phyloP scores from a whole-genome alignment of 2,113 vertebrate species.

The Lasiurus cinereus region DNA sequence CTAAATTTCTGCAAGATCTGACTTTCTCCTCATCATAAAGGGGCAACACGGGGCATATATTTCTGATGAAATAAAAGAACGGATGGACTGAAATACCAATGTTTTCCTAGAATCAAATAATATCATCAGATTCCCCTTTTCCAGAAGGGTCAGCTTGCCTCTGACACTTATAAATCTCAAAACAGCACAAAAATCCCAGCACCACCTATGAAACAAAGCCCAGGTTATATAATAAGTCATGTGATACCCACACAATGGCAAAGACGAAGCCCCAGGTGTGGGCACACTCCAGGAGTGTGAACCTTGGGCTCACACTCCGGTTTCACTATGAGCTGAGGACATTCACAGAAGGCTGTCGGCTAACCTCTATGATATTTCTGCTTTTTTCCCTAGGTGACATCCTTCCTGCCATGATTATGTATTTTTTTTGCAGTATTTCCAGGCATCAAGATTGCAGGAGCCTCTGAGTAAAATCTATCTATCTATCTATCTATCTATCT shows the following conservation, averaged over 20 bases:
- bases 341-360: background rate
- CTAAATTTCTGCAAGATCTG: no score
- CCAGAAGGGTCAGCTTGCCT: no score
- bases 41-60: background rate
- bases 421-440: no score
- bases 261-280: no score
- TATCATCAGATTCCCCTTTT: background rate
- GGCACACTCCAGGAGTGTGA: background rate
- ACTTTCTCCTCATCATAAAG: background rate
- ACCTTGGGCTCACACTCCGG: background rate
- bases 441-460: background rate
- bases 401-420: no score
- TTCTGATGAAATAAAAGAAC: background rate
- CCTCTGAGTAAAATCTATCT: background rate
- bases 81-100: background rate
- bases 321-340: background rate
- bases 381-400: background rate
- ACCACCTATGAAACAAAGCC: background rate
- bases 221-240: background rate
- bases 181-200: background rate
- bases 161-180: background rate
- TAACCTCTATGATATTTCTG: background rate
- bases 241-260: background rate
- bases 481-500: no score
- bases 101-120: background rate